These are phyloP conservation scores for Fistularia commersonii DNA, from an alignment of 2,797 vertebrate species.

Conservation along the genomic window DNA sequence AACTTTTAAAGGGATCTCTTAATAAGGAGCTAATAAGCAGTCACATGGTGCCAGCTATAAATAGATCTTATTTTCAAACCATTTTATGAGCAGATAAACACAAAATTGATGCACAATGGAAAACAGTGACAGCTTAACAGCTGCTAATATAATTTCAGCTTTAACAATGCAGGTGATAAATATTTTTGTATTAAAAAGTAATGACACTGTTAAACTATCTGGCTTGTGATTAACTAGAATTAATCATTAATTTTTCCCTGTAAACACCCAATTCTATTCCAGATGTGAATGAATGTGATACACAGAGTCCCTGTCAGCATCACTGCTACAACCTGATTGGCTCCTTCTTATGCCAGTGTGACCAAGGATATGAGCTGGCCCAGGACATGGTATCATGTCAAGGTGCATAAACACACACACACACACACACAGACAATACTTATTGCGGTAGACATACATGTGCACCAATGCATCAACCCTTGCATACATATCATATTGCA, in stretches of 20 bases:
- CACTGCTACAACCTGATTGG: conserved; percentile 94
- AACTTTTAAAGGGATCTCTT: too few species aligned
- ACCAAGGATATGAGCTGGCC: conserved; percentile 90
- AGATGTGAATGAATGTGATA: conserved; percentile 95
- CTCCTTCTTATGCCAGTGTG: conserved; percentile 94
- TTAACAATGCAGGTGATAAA: too few species aligned
- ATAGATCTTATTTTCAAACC: too few species aligned
- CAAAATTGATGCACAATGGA: too few species aligned
- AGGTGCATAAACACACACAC: conserved; percentile 68
- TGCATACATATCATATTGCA: neutral
- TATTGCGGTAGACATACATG: neutral
- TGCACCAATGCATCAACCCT: neutral
- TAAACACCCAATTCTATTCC: conserved; percentile 54
- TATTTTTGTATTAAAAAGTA: too few species aligned
- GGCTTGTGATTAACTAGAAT: too few species aligned
- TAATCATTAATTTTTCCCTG: neutral
- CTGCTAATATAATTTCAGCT: too few species aligned
- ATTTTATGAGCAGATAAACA: too few species aligned
- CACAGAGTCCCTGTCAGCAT: conserved; percentile 88
- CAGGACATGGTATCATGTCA: conserved; percentile 87
- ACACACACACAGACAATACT: neutral
- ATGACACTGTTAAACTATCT: too few species aligned
- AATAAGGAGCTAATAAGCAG: too few species aligned
- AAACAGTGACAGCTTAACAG: too few species aligned
- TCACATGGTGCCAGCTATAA: too few species aligned